Evolutionary conservation across 2,888 invertebrate species (phyloP), one percentile per base, ranked within the genome.

Genomic region (Dastarcus helophoroides): DNA sequence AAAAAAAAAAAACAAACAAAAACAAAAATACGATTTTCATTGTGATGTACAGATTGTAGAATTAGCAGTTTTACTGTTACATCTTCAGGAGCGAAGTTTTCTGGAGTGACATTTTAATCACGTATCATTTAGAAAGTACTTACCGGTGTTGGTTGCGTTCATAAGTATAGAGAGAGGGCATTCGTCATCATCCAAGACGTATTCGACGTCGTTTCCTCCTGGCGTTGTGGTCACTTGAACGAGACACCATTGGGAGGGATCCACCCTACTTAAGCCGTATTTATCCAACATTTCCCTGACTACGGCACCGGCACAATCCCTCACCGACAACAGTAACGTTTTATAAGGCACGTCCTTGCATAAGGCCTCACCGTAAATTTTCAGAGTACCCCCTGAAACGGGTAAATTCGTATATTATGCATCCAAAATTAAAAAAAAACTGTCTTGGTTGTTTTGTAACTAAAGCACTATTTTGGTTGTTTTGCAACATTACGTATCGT

Each of bases 311-410:
- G 95, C 94, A 31, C 82, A 79, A 64, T 98, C 98, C 36, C 85
- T 74, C 31, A 93, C 83, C 10, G 94, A 93, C 41, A 98, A 70
- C 46, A 98, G 69, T 31, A 98, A 68, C 4, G 97, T 97, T 67
- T 98, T 97, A 67, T 99, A 98, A 28, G 98, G 97, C 54, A 95
- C 93, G 64, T 94, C 94, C 48, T 88, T 84, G 53, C 90, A 88
- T 22, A 98, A 69, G 9, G 93, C 88, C 56, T 93, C 91, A 22
- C 98, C 98, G 65, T 97, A 98, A 47, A 98, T 93, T 60, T 89
- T 85, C 24, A 90, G 63, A 3, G 88, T 88, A 29, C 88, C 88
- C 35, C 88, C 86, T 75, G 37, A 14, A 42, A 41, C 48, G 28
- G 33, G 36, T 36, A 35, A 32, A n/a, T 13, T 9, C 13, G 9